These are phyloP conservation scores for Numenius arquata DNA, from an alignment of 2,113 vertebrate species.

Conservation along the genomic window DNA sequence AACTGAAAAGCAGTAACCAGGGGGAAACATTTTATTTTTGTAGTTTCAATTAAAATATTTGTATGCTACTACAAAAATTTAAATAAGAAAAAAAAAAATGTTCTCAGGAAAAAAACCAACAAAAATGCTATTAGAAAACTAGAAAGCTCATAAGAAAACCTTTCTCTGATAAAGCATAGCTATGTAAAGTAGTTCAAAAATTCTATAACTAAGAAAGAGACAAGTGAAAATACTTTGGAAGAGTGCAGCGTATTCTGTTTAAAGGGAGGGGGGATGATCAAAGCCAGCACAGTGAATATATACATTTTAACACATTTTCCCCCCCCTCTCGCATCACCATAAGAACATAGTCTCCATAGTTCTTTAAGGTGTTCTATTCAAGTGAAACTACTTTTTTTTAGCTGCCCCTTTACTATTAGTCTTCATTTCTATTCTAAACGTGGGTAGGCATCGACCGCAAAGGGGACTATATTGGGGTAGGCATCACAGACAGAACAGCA, in stretches of 20 bases:
- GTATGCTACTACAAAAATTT: neutral
- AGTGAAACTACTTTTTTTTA: neutral
- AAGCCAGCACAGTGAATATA: neutral
- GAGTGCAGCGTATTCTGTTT: neutral
- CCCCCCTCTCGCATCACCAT: neutral
- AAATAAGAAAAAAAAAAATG: neutral
- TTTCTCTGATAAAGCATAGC: neutral
- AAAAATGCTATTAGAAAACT: neutral
- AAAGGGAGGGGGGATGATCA: accelerated
- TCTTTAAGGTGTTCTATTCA: neutral
- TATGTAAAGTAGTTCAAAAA: neutral
- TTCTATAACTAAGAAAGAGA: neutral
- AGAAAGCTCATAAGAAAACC: neutral
- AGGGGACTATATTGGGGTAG: accelerated
- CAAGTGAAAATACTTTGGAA: neutral
- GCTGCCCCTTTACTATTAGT: neutral
- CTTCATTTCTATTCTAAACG: neutral
- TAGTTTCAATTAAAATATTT: neutral
- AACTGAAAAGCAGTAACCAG: neutral
- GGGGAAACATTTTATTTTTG: neutral
- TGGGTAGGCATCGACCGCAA: neutral
- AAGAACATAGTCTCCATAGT: neutral
- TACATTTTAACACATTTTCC: accelerated
- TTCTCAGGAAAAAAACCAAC: neutral
- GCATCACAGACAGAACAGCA: neutral